A percentile compares a stretch with the other conserved stretches of the same genome.
phyloP scores from a whole-genome alignment of 2,797 vertebrate genomes.

The Channallabes apus region DNA sequence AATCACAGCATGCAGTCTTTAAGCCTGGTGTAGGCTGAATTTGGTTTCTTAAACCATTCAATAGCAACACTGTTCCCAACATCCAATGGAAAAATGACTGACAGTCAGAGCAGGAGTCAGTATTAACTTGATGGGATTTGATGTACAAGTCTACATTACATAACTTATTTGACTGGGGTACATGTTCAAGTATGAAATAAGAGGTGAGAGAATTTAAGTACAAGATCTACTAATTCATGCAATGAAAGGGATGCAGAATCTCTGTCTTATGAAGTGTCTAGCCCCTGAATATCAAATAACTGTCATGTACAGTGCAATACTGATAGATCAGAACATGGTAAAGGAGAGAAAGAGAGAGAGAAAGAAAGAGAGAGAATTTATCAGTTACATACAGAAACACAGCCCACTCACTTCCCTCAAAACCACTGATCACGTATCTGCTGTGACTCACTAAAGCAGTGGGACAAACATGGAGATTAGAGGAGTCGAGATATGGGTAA shows the following conservation, averaged over 20 bases:
- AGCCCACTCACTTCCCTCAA: constrained; percentile 19
- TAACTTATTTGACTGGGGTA: not conserved
- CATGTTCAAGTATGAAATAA: not conserved
- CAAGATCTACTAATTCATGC: not conserved
- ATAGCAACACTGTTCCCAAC: not conserved
- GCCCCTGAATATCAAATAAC: not conserved
- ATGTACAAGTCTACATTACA: not conserved
- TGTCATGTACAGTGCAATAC: constrained; percentile 3
- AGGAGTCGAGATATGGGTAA: not conserved
- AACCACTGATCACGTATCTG: constrained; percentile 22
- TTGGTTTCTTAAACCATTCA: not conserved
- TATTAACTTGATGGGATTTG: not conserved
- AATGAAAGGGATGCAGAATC: not conserved
- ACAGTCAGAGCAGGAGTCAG: not conserved
- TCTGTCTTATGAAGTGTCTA: not conserved
- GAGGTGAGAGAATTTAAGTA: not conserved
- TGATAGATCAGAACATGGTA: not conserved
- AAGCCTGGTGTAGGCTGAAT: too few species aligned
- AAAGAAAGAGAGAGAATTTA: not conserved
- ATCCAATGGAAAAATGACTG: constrained; percentile 2
- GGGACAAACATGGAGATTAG: constrained; percentile 5
- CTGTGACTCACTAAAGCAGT: constrained; percentile 4
- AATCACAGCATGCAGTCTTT: constrained; percentile 28
- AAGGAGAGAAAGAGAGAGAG: constrained; percentile 1
- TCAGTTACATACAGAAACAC: constrained; percentile 12